A percentile compares a stretch with the other conserved stretches of the same genome.
These are phyloP conservation scores for Clitarchus hookeri DNA, from an alignment of 2,888 invertebrate genomes.

Conservation along the genomic window DNA sequence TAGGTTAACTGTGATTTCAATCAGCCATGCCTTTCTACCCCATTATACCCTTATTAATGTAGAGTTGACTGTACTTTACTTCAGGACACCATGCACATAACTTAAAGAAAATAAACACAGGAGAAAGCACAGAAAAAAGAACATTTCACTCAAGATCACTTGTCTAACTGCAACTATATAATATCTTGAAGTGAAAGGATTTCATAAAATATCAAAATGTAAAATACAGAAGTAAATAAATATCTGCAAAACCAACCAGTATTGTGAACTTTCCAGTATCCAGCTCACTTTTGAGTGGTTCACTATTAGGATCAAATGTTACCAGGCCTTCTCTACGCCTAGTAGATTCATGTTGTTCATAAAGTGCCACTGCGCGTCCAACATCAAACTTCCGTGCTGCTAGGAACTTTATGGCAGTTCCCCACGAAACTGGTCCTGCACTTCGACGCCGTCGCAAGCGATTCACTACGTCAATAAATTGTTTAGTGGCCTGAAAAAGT, in stretches of 20 bases:
- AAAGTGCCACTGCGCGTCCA: slow-evolving; percentile 84
- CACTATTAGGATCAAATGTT: slow-evolving; percentile 79
- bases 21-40: too few relatives aligned
- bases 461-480: slow-evolving; percentile 79
- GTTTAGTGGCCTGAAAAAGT: slow-evolving; percentile 73
- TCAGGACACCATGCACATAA: too few relatives aligned
- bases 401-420: slow-evolving; percentile 90
- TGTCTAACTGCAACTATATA: too few relatives aligned
- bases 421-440: slow-evolving; percentile 72
- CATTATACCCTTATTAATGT: too few relatives aligned
- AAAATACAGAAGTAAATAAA: too few relatives aligned
- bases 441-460: slow-evolving; percentile 58
- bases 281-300: slow-evolving; percentile 84
- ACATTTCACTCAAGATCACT: too few relatives aligned
- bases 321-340: slow-evolving; percentile 84
- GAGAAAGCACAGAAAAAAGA: too few relatives aligned
- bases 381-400: slow-evolving; percentile 95
- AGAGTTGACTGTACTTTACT: too few relatives aligned
- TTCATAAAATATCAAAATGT: too few relatives aligned
- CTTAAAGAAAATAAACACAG: too few relatives aligned
- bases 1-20: too few relatives aligned
- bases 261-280: slow-evolving; percentile 95
- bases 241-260: slow-evolving; percentile 65
- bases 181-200: too few relatives aligned
- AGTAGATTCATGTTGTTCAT: slow-evolving; percentile 90